Evolutionary conservation across 2,888 invertebrate genomes (phyloP).

Genomic region (Pedicia rivosa): DNA sequence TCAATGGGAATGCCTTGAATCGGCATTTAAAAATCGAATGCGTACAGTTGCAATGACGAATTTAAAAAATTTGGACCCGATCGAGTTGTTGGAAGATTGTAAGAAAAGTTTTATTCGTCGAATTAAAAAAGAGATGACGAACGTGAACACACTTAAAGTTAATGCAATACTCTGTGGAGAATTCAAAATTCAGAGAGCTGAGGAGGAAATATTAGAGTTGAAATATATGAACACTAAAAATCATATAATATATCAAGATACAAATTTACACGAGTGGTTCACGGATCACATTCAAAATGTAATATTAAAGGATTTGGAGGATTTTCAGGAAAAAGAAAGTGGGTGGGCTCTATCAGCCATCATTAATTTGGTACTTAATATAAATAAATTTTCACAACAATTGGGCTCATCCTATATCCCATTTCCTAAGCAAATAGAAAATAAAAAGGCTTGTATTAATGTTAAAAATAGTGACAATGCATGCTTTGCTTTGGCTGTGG

Average conservation of each 20-base stretch:
- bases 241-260: neutral
- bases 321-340: constrained; percentile 15
- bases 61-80: too few species aligned
- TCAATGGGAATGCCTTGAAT: too few species aligned
- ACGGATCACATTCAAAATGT: neutral
- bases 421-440: constrained; percentile 10
- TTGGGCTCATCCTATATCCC: constrained; percentile 11
- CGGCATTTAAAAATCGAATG: too few species aligned
- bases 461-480: constrained; percentile 13
- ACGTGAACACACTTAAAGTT: too few species aligned
- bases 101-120: too few species aligned
- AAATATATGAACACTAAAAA: constrained; percentile 1
- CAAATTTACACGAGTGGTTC: neutral
- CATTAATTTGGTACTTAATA: constrained; percentile 10
- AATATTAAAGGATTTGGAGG: constrained; percentile 10
- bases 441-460: constrained; percentile 14
- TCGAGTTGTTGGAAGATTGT: too few species aligned
- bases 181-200: too few species aligned
- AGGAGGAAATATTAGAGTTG: too few species aligned
- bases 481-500: constrained; percentile 15
- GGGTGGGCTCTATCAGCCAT: constrained; percentile 14
- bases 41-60: too few species aligned
- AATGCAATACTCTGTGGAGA: too few species aligned
- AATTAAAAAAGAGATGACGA: too few species aligned
- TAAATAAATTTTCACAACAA: constrained; percentile 12